Evolutionary conservation across 2,888 invertebrate genomes (phyloP), one percentile per base, ranked within the genome.

Genomic region (Furcula furcula): DNA sequence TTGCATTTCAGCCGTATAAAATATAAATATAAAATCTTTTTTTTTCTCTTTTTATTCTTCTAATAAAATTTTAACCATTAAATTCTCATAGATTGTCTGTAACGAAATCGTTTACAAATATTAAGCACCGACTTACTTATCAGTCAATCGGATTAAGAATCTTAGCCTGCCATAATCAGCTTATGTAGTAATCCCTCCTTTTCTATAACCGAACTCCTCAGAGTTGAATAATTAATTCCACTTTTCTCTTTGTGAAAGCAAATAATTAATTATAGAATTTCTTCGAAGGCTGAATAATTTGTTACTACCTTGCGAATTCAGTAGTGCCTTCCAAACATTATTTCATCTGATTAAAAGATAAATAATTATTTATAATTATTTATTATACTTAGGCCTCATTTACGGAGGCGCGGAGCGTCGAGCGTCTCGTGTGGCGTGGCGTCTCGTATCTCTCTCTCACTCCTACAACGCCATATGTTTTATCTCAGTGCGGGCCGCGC

Each of bases 81-180:
- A 53, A 51, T 39, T 38, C 28, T 41, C 34, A 38, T 43, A 38
- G 18, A 35, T 31, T 31, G 40, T 27, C 34, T 40, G 46, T 40
- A 37, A 33, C 31, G 34, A 42, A 46, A 46, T 26, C 36, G 37
- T 53, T 63, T 55, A 55, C 52, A 63, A 52, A 54, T 48, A 56
- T 60, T 58, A 56, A 56, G 39, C 34, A 48, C 52, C 35, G 42
- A 40, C 52, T 65, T 55, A 60, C 36, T 50, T 46, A 50, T 40
- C 49, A 26, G 28, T 33, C 53, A 39, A 49, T 52, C 49, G 49
- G 52, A 60, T 65, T 58, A 55, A 46, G 31, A 57, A 57, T 55
- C 59, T 57, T 51, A 51, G 49, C 50, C 47, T 41, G 28, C 34
- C 38, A 38, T 64, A 64, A 65, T 60, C 65, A 50, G 43, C 52